phyloP scores from a whole-genome alignment of 92 coral and sea anemone genomes.

The Zoanthus solanderi region DNA sequence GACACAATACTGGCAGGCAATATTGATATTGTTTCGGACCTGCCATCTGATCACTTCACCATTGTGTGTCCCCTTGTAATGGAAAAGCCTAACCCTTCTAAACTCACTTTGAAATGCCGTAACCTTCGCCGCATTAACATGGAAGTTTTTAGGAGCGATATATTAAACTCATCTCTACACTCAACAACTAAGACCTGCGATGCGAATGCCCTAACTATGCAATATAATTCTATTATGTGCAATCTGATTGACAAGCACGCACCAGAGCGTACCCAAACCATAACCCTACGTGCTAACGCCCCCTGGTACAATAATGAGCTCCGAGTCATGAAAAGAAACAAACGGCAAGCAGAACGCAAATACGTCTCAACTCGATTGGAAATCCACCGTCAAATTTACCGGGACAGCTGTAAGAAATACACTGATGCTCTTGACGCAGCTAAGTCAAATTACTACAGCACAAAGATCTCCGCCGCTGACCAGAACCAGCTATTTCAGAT shows the following conservation, averaged over 20 bases:
- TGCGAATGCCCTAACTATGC: conserved; percentile 12
- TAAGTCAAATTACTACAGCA: conserved; percentile 35
- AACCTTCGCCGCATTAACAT: conserved; percentile 42
- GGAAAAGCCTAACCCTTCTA: conserved; percentile 46
- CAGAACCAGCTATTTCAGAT: conserved; percentile 33
- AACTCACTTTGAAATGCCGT: conserved; percentile 21
- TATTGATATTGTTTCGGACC: neutral
- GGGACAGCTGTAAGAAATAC: conserved; percentile 42
- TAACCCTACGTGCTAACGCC: conserved; percentile 12
- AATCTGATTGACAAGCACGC: too few relatives aligned
- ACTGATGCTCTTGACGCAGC: conserved; percentile 26
- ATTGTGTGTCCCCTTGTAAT: conserved; percentile 35
- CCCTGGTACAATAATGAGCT: conserved; percentile 38
- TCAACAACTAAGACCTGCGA: conserved; percentile 5
- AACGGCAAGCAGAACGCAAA: conserved; percentile 30
- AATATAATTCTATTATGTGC: neutral
- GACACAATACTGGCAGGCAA: too few relatives aligned
- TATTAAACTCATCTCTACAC: conserved; percentile 26
- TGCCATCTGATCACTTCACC: conserved; percentile 49
- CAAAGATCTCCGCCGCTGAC: conserved; percentile 44
- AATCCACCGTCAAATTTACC: conserved; percentile 43
- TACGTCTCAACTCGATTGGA: conserved; percentile 31
- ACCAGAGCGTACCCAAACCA: too few relatives aligned
- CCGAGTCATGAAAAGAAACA: conserved; percentile 23
- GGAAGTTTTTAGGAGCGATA: conserved; percentile 7